These are phyloP conservation scores for Aspidapion aeneum DNA, from an alignment of 2,888 invertebrate genomes.

Conservation along the genomic window DNA sequence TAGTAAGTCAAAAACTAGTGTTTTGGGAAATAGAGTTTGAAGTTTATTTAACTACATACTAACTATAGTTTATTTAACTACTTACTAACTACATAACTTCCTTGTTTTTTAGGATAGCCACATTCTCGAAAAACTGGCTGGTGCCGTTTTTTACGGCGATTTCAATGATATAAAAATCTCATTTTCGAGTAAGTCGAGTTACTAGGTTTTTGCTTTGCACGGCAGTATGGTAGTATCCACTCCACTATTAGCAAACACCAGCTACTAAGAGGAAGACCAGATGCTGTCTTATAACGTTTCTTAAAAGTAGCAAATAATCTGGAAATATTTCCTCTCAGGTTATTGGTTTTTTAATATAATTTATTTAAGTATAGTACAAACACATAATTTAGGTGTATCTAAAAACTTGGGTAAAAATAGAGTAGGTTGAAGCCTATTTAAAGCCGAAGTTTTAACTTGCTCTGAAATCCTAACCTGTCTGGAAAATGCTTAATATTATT, in stretches of 20 bases:
- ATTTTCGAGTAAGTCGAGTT: too few relatives aligned
- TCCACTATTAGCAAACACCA: constrained; percentile 23
- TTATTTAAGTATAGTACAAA: neutral
- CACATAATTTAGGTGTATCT: neutral
- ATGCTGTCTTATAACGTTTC: constrained; percentile 13
- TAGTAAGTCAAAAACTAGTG: too few relatives aligned
- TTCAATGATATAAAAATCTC: too few relatives aligned
- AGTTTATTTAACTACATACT: too few relatives aligned
- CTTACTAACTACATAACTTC: too few relatives aligned
- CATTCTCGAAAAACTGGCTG: too few relatives aligned
- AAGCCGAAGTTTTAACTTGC: constrained; percentile 16
- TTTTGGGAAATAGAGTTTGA: too few relatives aligned
- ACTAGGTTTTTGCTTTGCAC: too few relatives aligned
- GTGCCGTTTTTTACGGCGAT: too few relatives aligned
- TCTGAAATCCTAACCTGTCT: constrained; percentile 16
- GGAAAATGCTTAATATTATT: constrained; percentile 7
- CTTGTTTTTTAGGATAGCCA: too few relatives aligned
- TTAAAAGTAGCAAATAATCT: constrained; percentile 8
- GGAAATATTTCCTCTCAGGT: neutral
- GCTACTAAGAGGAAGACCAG: constrained; percentile 14
- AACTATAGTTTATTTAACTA: too few relatives aligned
- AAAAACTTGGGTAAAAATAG: neutral
- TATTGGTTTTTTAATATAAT: constrained; percentile 2
- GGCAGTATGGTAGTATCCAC: constrained; percentile 22
- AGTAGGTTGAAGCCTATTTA: constrained; percentile 14